phyloP scores from a whole-genome alignment of 2,888 invertebrate species.

The Pollenia amentaria region DNA sequence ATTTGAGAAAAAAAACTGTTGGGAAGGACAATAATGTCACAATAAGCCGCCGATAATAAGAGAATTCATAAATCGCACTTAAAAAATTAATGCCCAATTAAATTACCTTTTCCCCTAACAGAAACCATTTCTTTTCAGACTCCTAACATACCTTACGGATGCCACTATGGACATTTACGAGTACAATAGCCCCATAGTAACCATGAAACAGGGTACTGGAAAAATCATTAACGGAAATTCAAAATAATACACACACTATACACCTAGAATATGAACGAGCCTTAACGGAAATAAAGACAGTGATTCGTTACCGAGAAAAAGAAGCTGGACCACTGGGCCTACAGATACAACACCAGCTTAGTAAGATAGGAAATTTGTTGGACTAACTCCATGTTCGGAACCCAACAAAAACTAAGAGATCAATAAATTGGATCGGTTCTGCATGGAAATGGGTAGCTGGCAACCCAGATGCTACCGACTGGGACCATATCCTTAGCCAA shows the following conservation, averaged over 20 bases:
- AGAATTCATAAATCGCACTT: constrained; percentile 43
- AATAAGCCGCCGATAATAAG: constrained; percentile 24
- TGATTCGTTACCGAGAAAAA: neutral
- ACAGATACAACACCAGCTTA: constrained; percentile 60
- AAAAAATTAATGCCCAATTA: constrained; percentile 34
- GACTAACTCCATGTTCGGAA: constrained; percentile 48
- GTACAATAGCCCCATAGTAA: constrained; percentile 62
- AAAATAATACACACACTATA: constrained; percentile 75
- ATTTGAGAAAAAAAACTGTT: constrained; percentile 19
- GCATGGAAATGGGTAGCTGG: no score
- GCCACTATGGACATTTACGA: constrained; percentile 54
- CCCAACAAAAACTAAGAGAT: no score
- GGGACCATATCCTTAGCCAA: no score
- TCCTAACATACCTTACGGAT: neutral
- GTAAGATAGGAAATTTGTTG: constrained; percentile 52
- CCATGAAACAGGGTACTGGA: constrained; percentile 55
- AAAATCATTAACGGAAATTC: constrained; percentile 63
- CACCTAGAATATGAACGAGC: constrained; percentile 60
- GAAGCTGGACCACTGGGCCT: constrained; percentile 4
- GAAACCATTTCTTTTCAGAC: constrained; percentile 42
- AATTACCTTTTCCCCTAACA: neutral
- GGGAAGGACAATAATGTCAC: constrained; percentile 18
- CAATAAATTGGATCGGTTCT: no score
- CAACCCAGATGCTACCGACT: no score
- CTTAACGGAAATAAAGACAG: neutral